Percentiles rank a stretch among this genome's conserved stretches.
phyloP scores from a whole-genome alignment of 2,888 invertebrate species.

The Xiphydria camelus region DNA sequence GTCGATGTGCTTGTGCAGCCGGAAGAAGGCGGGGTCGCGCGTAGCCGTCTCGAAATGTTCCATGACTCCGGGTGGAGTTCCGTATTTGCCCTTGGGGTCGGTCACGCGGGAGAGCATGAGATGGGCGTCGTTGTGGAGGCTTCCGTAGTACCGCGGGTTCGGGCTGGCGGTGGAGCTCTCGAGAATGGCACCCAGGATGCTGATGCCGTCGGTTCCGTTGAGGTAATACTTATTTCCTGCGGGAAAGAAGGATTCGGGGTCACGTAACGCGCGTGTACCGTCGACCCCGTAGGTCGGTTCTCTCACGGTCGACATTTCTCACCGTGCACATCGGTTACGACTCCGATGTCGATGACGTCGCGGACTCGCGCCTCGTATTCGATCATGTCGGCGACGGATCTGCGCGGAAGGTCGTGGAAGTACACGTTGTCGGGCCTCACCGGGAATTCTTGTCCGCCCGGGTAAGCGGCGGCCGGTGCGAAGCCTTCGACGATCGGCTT shows the following conservation, averaged over 20 bases:
- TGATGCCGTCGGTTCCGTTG: constrained; percentile 55
- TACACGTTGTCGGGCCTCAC: constrained; percentile 49
- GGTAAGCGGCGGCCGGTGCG: constrained; percentile 61
- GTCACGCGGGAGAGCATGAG: constrained; percentile 32
- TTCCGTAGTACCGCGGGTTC: constrained; percentile 57
- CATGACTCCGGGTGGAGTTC: constrained; percentile 61
- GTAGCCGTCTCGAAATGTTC: constrained; percentile 68
- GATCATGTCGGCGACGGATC: constrained; percentile 54
- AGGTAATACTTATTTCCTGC: no score
- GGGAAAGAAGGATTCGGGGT: no score
- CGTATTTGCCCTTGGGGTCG: constrained; percentile 52
- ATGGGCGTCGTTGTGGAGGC: constrained; percentile 60
- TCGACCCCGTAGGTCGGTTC: no score
- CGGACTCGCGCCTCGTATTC: constrained; percentile 62
- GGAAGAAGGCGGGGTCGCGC: constrained; percentile 72
- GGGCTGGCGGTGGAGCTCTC: constrained; percentile 54
- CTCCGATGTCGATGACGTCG: constrained; percentile 63
- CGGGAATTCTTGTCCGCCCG: constrained; percentile 61
- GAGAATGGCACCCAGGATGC: constrained; percentile 60
- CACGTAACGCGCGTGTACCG: no score
- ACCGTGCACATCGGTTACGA: constrained; percentile 38
- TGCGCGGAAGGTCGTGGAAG: constrained; percentile 32
- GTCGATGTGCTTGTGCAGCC: constrained; percentile 65
- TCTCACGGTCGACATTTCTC: no score
- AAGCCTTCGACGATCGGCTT: constrained; percentile 58